Conservation (phyloP, 2,797 vertebrate species). For the Morus bassanus region DNA sequence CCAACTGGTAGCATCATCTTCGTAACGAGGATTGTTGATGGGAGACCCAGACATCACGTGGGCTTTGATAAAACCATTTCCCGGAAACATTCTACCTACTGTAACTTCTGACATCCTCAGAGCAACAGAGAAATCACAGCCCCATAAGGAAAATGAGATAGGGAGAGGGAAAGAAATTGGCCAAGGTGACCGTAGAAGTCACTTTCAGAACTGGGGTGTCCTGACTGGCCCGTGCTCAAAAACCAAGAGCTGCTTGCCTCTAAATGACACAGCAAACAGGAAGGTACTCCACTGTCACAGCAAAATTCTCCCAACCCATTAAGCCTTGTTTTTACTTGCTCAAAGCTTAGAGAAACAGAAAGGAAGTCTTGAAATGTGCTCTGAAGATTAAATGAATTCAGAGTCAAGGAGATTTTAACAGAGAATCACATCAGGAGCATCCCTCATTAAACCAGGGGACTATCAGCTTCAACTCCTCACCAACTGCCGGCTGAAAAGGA, state of each 20-base stretch:
- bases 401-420: neutral
- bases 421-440: neutral
- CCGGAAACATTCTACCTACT: neutral
- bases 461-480: neutral
- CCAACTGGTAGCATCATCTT: rapidly evolving
- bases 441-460: neutral
- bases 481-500: neutral
- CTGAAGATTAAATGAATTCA: neutral
- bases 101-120: neutral
- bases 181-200: neutral
- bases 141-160: rapidly evolving
- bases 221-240: neutral
- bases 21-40: rapidly evolving
- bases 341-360: neutral
- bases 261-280: neutral
- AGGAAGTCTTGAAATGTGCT: neutral
- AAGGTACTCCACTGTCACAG: neutral
- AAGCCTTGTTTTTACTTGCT: neutral
- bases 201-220: neutral
- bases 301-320: neutral
- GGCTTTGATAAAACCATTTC: neutral
- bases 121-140: neutral
- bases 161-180: neutral
- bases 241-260: neutral
- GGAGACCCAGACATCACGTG: rapidly evolving